These are phyloP conservation scores for Achlya flavicornis DNA, from an alignment of 2,888 invertebrate species.

Conservation along the genomic window DNA sequence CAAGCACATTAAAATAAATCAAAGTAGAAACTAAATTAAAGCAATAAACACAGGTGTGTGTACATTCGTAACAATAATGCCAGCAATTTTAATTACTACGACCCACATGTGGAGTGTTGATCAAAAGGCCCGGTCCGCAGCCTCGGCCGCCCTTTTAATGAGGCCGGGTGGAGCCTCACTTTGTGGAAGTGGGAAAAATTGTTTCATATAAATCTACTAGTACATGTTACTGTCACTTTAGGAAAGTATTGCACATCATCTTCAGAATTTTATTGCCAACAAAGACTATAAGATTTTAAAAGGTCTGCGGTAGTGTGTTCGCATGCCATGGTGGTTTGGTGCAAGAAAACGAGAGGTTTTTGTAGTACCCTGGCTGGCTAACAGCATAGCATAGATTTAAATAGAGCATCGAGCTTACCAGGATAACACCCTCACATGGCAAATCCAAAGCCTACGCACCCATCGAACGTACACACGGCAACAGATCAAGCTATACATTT, in stretches of 20 bases:
- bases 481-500: too few species aligned
- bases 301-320: too few species aligned
- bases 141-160: background rate
- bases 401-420: too few species aligned
- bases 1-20: background rate
- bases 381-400: too few species aligned
- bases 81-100: slow-evolving; percentile 5
- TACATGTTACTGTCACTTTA: background rate
- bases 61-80: background rate
- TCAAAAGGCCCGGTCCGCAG: slow-evolving; percentile 2
- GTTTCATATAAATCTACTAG: background rate
- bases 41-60: background rate
- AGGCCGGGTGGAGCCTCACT: slow-evolving; percentile 5
- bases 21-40: background rate
- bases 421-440: too few species aligned
- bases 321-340: too few species aligned
- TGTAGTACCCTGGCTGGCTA: too few species aligned
- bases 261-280: background rate
- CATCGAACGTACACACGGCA: too few species aligned
- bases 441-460: too few species aligned
- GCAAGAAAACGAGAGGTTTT: too few species aligned
- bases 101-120: slow-evolving; percentile 3
- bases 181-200: slow-evolving; percentile 2
- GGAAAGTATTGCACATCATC: background rate
- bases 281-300: too few species aligned